phyloP scores from a whole-genome alignment of 1,140 invertebrate species.

The Caerostris darwini region DNA sequence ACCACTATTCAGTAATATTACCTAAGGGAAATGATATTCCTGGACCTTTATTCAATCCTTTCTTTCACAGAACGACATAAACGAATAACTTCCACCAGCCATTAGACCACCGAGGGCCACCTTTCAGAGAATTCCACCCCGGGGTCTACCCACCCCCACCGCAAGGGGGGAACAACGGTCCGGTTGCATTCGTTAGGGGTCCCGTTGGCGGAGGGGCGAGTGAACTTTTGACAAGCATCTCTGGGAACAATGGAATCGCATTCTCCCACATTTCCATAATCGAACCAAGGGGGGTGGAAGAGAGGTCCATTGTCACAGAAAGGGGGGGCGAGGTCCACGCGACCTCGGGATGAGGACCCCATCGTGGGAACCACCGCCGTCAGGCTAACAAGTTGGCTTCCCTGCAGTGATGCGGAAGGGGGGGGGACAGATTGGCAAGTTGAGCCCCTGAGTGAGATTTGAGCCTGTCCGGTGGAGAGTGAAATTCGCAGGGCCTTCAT shows the following conservation, averaged over 20 bases:
- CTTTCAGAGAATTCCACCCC: neutral
- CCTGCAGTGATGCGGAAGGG: neutral
- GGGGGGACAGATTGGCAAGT: neutral
- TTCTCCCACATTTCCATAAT: constrained; percentile 65
- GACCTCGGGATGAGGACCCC: constrained; percentile 6
- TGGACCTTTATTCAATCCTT: neutral
- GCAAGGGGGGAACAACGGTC: neutral
- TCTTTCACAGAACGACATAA: no score
- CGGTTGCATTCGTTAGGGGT: neutral
- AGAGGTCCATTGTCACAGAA: neutral
- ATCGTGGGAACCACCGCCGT: constrained; percentile 2
- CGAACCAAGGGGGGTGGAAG: neutral
- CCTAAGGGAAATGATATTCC: no score
- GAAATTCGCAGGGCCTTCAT: no score
- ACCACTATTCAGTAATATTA: no score
- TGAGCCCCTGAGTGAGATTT: neutral
- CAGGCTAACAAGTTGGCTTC: constrained; percentile 60
- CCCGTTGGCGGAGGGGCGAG: neutral
- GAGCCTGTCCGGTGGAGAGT: no score
- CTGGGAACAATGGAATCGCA: constrained; percentile 44
- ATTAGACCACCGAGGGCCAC: neutral
- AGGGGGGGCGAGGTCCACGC: neutral
- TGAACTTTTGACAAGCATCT: constrained; percentile 39
- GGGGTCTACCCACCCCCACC: neutral
- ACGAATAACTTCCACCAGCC: no score